Conservation (phyloP, 1,140 invertebrate genomes). For the Papilio helenus region DNA sequence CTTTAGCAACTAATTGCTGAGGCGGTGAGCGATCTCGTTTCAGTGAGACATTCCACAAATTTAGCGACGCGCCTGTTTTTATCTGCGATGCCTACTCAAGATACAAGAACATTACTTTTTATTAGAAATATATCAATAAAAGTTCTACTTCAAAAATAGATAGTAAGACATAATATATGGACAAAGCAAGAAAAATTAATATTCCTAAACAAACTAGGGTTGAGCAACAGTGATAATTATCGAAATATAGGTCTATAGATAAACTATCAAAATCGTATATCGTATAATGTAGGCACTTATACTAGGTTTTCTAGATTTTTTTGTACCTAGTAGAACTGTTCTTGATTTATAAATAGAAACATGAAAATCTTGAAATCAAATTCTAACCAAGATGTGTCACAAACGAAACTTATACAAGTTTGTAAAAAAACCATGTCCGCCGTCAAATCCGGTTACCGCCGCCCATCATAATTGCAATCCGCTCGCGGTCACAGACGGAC, state of each 20-base stretch:
- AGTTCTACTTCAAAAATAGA: too few species aligned
- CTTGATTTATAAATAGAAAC: too few species aligned
- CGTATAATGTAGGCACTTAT: too few species aligned
- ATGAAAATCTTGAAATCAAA: background rate
- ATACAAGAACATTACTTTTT: background rate
- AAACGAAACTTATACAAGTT: slow-evolving; percentile 40
- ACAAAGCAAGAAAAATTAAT: too few species aligned
- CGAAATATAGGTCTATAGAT: too few species aligned
- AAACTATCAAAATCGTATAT: too few species aligned
- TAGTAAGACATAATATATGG: too few species aligned
- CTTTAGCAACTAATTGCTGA: slow-evolving; percentile 75
- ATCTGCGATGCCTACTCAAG: background rate
- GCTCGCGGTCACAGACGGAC: slow-evolving; percentile 62
- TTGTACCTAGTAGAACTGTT: too few species aligned
- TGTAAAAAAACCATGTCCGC: slow-evolving; percentile 55
- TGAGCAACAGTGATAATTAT: too few species aligned
- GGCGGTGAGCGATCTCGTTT: slow-evolving; percentile 60
- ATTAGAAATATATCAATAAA: background rate
- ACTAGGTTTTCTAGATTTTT: too few species aligned
- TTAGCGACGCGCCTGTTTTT: slow-evolving; percentile 11
- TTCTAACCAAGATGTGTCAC: background rate
- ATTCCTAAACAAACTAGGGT: too few species aligned
- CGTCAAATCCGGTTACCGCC: slow-evolving; percentile 44
- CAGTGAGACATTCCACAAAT: slow-evolving; percentile 41
- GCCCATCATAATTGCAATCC: slow-evolving; percentile 56